phyloP scores from a whole-genome alignment of 1,140 invertebrate genomes.

The Drosophila azteca region DNA sequence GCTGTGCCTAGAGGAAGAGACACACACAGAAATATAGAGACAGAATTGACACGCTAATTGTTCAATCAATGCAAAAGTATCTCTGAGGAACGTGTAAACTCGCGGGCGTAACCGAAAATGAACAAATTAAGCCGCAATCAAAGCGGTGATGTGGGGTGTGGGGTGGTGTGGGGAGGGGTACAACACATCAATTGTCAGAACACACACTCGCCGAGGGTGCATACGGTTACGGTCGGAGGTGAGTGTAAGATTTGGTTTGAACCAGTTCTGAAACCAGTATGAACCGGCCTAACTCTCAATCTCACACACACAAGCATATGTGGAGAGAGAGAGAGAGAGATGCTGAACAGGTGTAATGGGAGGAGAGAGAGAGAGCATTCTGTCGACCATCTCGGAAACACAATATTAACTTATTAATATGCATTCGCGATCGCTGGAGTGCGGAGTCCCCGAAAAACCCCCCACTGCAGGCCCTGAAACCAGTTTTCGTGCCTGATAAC shows the following conservation, averaged over 20 bases:
- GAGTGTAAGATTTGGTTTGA: constrained; percentile 44
- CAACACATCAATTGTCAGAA: constrained; percentile 52
- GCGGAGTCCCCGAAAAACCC: constrained; percentile 10
- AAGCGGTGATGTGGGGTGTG: not conserved
- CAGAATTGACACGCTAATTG: constrained; percentile 73
- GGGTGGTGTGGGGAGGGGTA: not conserved
- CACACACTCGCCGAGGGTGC: constrained; percentile 38
- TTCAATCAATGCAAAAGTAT: constrained; percentile 79
- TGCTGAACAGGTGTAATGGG: constrained; percentile 12
- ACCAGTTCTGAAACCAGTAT: constrained; percentile 59
- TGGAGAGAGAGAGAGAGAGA: too few relatives aligned
- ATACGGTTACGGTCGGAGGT: constrained; percentile 53
- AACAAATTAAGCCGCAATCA: constrained; percentile 57
- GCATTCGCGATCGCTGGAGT: constrained; percentile 5
- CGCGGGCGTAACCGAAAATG: constrained; percentile 60
- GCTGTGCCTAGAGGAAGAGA: constrained; percentile 10
- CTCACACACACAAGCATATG: too few relatives aligned
- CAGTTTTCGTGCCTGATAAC: constrained; percentile 32
- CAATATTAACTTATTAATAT: constrained; percentile 12
- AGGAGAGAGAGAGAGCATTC: constrained; percentile 3
- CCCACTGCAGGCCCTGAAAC: constrained; percentile 13
- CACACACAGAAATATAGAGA: constrained; percentile 28
- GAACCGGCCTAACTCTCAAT: constrained; percentile 10
- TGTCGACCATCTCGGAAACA: constrained; percentile 27
- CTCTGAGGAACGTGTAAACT: constrained; percentile 53